phyloP scores from a whole-genome alignment of 2,888 invertebrate species.

The Orgyia antiqua region DNA sequence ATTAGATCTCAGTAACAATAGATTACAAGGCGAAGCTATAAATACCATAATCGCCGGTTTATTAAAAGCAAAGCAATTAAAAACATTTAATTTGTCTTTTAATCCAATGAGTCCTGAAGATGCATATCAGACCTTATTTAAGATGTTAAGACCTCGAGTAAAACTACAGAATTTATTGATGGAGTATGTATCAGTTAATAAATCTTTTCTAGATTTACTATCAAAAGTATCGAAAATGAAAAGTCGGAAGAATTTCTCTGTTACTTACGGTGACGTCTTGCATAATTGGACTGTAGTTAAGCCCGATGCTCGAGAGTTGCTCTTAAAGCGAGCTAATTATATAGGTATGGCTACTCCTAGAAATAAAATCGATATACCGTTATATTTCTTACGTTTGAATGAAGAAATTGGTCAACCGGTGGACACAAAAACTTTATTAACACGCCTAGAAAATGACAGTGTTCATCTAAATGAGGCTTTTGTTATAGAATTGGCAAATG shows the following conservation, averaged over 20 bases:
- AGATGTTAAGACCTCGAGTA: conserved; percentile 29
- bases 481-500: conserved; percentile 2
- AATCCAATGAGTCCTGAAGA: conserved; percentile 36
- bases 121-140: conserved; percentile 26
- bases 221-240: conserved; percentile 30
- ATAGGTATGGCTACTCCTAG: conserved; percentile 24
- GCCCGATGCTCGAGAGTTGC: conserved; percentile 30
- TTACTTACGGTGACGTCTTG: conserved; percentile 29
- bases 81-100: conserved; percentile 36
- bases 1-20: conserved; percentile 38
- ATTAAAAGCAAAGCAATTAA: conserved; percentile 28
- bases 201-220: conserved; percentile 26
- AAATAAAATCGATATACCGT: conserved; percentile 22
- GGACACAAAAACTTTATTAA: conserved; percentile 4
- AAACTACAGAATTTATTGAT: conserved; percentile 34
- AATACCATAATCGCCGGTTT: conserved; percentile 22
- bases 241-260: conserved; percentile 27
- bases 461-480: conserved; percentile 8
- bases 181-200: conserved; percentile 33
- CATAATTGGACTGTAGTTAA: conserved; percentile 28
- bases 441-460: conserved; percentile 1
- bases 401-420: conserved; percentile 1
- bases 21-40: conserved; percentile 29
- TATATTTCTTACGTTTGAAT: conserved; percentile 23
- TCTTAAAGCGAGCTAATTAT: conserved; percentile 34